A percentile compares a stretch with the other conserved stretches of the same genome.
These are phyloP conservation scores for Cyclura pinguis DNA, from an alignment of 2,797 vertebrate species.

Conservation along the genomic window DNA sequence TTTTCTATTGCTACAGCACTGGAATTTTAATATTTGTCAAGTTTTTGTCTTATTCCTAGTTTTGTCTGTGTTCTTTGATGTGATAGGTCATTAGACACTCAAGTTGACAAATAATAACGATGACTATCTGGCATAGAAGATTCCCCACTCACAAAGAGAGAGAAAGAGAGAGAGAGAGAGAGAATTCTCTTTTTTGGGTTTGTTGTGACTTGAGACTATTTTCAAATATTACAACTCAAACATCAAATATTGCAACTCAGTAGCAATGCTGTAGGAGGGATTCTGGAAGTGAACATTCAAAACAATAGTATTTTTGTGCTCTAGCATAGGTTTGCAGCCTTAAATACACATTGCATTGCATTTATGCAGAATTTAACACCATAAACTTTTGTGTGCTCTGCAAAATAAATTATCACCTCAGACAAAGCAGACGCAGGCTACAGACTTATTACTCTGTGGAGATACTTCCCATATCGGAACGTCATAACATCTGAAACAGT, in stretches of 20 bases:
- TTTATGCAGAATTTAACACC: not conserved
- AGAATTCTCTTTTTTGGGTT: not conserved
- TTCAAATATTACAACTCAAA: not conserved
- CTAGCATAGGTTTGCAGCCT: not conserved
- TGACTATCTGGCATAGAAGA: not conserved
- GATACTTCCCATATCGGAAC: slow-evolving; percentile 46
- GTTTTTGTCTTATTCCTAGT: not conserved
- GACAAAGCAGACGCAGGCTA: slow-evolving; percentile 2
- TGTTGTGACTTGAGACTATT: not conserved
- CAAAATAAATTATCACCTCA: not conserved
- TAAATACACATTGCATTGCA: not conserved
- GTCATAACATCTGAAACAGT: slow-evolving; percentile 39
- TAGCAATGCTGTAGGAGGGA: not conserved
- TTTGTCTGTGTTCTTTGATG: not conserved
- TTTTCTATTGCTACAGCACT: not conserved
- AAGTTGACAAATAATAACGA: not conserved
- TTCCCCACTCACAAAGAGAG: too few relatives aligned
- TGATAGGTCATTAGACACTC: not conserved
- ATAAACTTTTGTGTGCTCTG: not conserved
- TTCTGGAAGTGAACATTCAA: too few relatives aligned
- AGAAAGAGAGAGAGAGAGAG: too few relatives aligned
- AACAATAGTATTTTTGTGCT: too few relatives aligned
- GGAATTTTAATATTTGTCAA: not conserved
- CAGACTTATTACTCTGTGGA: slow-evolving; percentile 18
- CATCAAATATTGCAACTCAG: not conserved